Conservation (phyloP, 1,140 invertebrate genomes). For the Bombus pyrosoma region DNA sequence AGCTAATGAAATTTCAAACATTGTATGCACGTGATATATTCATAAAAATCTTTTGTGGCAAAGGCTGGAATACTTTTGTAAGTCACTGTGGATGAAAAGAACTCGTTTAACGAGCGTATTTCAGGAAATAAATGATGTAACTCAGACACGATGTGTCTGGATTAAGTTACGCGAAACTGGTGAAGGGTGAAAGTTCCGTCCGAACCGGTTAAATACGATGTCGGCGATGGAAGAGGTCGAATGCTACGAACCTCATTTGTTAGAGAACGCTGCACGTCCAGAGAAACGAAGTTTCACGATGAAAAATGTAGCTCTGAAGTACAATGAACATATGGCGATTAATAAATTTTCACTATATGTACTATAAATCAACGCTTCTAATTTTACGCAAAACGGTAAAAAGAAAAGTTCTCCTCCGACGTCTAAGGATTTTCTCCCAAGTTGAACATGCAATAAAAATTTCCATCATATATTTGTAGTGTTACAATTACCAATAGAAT, state of each 20-base stretch:
- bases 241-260: not conserved
- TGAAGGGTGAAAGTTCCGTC: slow-evolving; percentile 35
- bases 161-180: slow-evolving; percentile 17
- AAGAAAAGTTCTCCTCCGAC: not conserved
- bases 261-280: not conserved
- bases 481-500: not conserved
- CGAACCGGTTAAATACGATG: slow-evolving; percentile 32
- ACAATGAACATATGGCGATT: not conserved
- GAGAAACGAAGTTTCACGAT: not conserved
- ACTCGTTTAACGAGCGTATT: not conserved
- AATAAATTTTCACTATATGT: not conserved
- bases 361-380: not conserved
- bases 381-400: not conserved
- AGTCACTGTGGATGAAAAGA: not conserved
- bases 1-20: too few relatives aligned
- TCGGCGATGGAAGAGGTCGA: not conserved
- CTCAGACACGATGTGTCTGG: slow-evolving; percentile 8
- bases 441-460: not conserved
- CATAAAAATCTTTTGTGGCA: too few relatives aligned
- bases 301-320: not conserved
- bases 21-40: too few relatives aligned
- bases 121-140: slow-evolving; percentile 20
- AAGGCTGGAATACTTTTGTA: too few relatives aligned
- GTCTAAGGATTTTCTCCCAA: not conserved
- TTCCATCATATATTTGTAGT: not conserved